phyloP scores from a whole-genome alignment of 2,113 vertebrate species.

The Struthio camelus region DNA sequence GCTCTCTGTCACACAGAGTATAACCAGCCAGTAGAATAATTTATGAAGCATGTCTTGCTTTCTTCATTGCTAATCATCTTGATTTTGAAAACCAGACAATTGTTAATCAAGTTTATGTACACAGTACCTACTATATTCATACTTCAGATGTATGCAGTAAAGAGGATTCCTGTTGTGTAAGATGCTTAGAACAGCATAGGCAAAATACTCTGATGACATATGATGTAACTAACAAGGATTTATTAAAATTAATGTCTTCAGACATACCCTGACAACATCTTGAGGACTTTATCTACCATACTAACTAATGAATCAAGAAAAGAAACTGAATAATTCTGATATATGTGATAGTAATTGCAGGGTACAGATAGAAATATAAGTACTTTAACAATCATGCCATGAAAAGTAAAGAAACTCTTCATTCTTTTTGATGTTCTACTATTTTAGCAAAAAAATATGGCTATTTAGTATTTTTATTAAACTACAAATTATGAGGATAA shows the following conservation, averaged over 20 bases:
- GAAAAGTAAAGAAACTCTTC: not conserved
- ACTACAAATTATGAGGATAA: not conserved
- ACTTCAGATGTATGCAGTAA: not conserved
- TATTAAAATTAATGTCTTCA: not conserved
- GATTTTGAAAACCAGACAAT: not conserved
- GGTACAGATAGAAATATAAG: not conserved
- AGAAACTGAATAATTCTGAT: not conserved
- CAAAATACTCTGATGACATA: not conserved
- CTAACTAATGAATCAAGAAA: not conserved
- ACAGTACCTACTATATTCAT: not conserved
- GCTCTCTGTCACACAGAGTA: not conserved
- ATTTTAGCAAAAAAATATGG: not conserved
- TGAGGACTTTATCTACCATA: not conserved
- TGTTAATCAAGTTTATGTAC: not conserved
- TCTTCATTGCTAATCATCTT: not conserved
- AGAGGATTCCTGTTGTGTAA: not conserved
- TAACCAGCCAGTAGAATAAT: not conserved
- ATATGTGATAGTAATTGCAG: not conserved
- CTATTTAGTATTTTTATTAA: not conserved
- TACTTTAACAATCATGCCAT: not conserved
- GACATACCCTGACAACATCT: not conserved
- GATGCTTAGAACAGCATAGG: not conserved
- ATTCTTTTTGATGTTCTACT: not conserved
- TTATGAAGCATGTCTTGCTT: not conserved
- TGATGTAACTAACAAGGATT: not conserved